phyloP scores from a whole-genome alignment of 2,888 invertebrate genomes.

The Spisula solida region DNA sequence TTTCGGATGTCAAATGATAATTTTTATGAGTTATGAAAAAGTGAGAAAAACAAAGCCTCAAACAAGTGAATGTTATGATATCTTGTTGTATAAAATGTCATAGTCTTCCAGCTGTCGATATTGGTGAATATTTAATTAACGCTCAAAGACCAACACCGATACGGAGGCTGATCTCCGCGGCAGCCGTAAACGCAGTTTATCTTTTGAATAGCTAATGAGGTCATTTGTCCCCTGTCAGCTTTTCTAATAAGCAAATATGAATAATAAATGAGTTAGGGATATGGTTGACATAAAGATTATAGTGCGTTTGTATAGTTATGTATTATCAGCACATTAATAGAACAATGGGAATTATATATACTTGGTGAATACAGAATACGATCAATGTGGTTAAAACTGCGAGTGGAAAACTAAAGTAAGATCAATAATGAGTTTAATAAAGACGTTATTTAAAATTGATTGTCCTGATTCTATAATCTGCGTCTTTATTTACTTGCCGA shows the following conservation, averaged over 20 bases:
- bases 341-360: constrained; percentile 2
- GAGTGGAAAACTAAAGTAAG: neutral
- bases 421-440: no score
- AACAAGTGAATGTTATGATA: neutral
- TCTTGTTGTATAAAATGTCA: neutral
- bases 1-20: no score
- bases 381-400: neutral
- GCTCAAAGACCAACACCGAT: neutral
- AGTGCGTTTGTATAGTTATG: neutral
- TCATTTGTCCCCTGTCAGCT: neutral
- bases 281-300: neutral
- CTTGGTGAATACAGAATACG: neutral
- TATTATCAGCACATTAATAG: neutral
- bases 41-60: neutral
- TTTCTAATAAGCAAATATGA: constrained; percentile 22
- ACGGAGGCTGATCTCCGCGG: neutral
- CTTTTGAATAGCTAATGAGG: constrained; percentile 14
- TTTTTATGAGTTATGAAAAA: neutral
- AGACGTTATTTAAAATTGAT: no score
- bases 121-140: constrained; percentile 8
- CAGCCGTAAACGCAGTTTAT: neutral
- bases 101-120: constrained; percentile 7
- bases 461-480: no score
- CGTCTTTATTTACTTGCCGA: no score
- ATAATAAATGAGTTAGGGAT: constrained; percentile 4